Evolutionary conservation across 2,797 vertebrate species (phyloP).

Genomic region (Trachops cirrhosus): DNA sequence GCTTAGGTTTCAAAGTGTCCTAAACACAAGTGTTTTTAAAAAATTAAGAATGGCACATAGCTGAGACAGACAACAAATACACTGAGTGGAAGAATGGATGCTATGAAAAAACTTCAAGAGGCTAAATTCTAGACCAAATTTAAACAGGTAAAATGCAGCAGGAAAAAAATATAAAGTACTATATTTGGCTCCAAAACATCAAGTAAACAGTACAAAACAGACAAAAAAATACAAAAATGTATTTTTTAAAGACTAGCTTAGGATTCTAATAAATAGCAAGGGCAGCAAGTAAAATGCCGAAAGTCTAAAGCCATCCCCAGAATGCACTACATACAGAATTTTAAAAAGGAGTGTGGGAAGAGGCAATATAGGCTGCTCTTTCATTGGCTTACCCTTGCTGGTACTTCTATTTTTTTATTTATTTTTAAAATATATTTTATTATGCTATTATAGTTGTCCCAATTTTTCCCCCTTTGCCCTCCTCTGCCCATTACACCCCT

Average conservation of each 20-base stretch:
- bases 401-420: not conserved
- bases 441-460: not conserved
- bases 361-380: not conserved
- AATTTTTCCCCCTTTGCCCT: not conserved
- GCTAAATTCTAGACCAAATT: constrained; percentile 18
- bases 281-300: not conserved
- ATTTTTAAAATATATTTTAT: not conserved
- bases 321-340: not conserved
- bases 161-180: not conserved
- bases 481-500: not conserved
- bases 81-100: not conserved
- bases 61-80: not conserved
- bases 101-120: not conserved
- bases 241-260: not conserved
- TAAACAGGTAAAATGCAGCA: not conserved
- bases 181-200: constrained; percentile 5
- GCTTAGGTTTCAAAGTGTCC: not conserved
- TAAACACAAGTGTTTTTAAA: not conserved
- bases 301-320: not conserved
- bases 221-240: constrained; percentile 17
- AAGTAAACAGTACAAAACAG: not conserved
- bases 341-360: not conserved
- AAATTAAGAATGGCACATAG: not conserved
- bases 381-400: not conserved
- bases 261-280: not conserved